Evolutionary conservation across 1,140 invertebrate species (phyloP).

Genomic region (Dinoponera quadriceps): DNA sequence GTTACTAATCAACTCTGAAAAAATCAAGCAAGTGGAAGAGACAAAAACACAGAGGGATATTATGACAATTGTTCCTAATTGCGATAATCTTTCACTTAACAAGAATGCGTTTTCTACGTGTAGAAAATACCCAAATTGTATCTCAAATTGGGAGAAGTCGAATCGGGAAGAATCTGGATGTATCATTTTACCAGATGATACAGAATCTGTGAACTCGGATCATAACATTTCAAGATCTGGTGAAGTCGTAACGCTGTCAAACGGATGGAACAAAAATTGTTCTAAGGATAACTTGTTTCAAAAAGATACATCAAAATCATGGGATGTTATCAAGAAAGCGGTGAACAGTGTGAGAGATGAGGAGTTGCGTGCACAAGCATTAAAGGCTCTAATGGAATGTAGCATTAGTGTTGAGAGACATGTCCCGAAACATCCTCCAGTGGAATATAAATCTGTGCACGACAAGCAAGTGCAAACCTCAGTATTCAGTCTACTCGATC

Average conservation of each 20-base stretch:
- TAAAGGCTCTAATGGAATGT: slow-evolving; percentile 70
- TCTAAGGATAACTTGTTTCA: background rate
- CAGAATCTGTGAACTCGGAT: background rate
- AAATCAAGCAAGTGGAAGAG: background rate
- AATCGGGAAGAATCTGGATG: no score
- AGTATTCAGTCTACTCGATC: slow-evolving; percentile 70
- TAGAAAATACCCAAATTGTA: no score
- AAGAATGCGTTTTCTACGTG: background rate
- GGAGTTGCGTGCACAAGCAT: slow-evolving; percentile 64
- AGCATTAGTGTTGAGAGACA: slow-evolving; percentile 64
- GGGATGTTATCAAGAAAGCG: slow-evolving; percentile 70
- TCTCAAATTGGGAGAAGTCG: no score
- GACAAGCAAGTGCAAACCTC: slow-evolving; percentile 71
- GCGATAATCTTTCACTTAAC: slow-evolving; percentile 9
- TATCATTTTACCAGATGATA: no score
- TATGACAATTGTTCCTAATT: slow-evolving; percentile 59
- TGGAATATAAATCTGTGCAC: slow-evolving; percentile 49
- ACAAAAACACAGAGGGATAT: slow-evolving; percentile 34
- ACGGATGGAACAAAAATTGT: background rate
- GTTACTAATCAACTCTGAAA: background rate
- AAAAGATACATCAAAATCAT: slow-evolving; percentile 33
- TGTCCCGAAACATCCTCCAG: slow-evolving; percentile 53
- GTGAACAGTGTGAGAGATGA: slow-evolving; percentile 68
- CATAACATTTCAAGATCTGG: no score
- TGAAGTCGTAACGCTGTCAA: background rate